These are phyloP conservation scores for Eupithecia pulchellata DNA, from an alignment of 2,888 invertebrate genomes.

Conservation along the genomic window DNA sequence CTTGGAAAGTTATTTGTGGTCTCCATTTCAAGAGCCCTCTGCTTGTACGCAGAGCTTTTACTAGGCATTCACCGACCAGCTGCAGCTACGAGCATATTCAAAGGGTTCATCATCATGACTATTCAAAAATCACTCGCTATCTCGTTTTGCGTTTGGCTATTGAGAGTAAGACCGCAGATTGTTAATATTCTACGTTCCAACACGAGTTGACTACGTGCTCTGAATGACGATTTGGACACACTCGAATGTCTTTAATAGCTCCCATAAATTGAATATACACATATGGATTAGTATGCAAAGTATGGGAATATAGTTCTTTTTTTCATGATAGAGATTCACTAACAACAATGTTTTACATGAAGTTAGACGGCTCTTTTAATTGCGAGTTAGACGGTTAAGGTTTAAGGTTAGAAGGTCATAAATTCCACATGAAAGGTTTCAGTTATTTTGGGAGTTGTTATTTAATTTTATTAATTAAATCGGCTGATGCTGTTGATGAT, in stretches of 20 bases:
- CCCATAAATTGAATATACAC: slow-evolving; percentile 73
- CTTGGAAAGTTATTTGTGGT: not conserved
- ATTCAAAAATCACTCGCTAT: not conserved
- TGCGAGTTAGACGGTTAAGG: too few relatives aligned
- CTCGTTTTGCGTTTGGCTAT: not conserved
- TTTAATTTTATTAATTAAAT: not conserved
- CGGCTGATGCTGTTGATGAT: too few relatives aligned
- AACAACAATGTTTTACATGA: not conserved
- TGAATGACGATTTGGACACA: slow-evolving; percentile 46
- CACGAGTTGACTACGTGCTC: slow-evolving; percentile 55
- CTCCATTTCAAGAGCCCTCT: not conserved
- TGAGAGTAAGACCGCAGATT: slow-evolving; percentile 41
- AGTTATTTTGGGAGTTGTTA: not conserved
- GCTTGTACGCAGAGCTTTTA: not conserved
- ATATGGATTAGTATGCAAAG: slow-evolving; percentile 59
- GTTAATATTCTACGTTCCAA: slow-evolving; percentile 67
- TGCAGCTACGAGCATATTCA: not conserved
- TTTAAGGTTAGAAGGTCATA: too few relatives aligned
- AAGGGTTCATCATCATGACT: not conserved
- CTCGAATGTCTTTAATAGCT: slow-evolving; percentile 73
- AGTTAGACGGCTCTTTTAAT: not conserved
- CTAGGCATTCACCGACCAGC: not conserved
- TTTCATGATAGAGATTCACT: slow-evolving; percentile 18
- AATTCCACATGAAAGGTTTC: not conserved
- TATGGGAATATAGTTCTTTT: slow-evolving; percentile 40